Base-by-base conservation (phyloP, 2,113 vertebrate genomes). In the Propithecus coquereli region DNA sequence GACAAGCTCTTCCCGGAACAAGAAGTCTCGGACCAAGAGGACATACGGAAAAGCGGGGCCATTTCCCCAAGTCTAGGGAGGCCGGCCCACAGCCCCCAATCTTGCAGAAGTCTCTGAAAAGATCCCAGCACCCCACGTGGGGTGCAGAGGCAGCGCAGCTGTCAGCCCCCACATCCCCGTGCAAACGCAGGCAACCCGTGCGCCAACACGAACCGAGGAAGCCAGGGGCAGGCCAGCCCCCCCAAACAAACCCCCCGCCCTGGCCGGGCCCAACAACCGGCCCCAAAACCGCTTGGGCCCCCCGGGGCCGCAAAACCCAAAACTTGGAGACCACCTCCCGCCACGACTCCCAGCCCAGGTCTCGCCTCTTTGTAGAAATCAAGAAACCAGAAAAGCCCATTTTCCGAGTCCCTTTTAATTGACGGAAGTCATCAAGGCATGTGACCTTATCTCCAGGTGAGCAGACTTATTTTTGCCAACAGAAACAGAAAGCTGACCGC, bases 71-170 rank as follows among this genome's bases (percentile, higher is more conserved):
- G 23, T n/a, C 45, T 45, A 47, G 10, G 11, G 23, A 43, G 18
- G 3, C 17, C 8, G 2, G 20, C 17, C 4, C 57, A 9, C 10
- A 12, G 32, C 3, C 77, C 20, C 17, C 2, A 3, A 23, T 70
- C 74, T 63, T 6, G 2, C 17, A 93, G 25, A 3, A 84, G 12
- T 37, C 34, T 54, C 32, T 70, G 32, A 22, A 63, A 83, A 61
- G 37, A 50, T 73, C 40, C 54, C 37, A 45, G 43, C 65, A 18
- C 8, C 17, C 11, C 27, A n/a, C 3, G 0, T 25, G 20, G 20
- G 40, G 37, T 12, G 0, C 50, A 1, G 32, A 66, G 32, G 57
- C 54, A 23, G 0, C 4, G 5, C 10, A 34, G 2, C 10, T 40
- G 1, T 57, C 40, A 71, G 2, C n/a, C 3, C 52, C 11, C 4